Conservation (phyloP, 2,888 invertebrate species). For the Chrysolina oricalcia region DNA sequence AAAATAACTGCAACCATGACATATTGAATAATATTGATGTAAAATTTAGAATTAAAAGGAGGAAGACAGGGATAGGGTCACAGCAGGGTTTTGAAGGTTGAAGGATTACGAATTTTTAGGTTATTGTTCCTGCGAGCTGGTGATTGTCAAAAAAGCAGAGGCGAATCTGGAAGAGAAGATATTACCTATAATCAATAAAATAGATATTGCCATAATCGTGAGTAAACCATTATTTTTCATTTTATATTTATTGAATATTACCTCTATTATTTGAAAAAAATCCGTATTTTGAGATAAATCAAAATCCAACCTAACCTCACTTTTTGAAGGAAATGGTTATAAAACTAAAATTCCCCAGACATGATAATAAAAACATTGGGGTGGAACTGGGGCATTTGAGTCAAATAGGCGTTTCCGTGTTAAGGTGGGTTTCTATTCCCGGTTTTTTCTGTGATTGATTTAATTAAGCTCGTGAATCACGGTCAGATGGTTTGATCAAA, state of each 20-base stretch:
- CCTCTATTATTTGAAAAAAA: not conserved
- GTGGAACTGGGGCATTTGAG: conserved; percentile 14
- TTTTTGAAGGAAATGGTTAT: conserved; percentile 33
- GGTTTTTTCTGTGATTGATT: not conserved
- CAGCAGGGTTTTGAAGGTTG: conserved; percentile 3
- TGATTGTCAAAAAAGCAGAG: conserved; percentile 35
- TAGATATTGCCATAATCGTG: not conserved
- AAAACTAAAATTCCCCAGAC: conserved; percentile 21
- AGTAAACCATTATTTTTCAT: conserved; percentile 5
- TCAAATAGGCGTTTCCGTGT: not conserved
- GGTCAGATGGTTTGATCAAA: too few relatives aligned
- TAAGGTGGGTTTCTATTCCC: not conserved
- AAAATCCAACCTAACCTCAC: conserved; percentile 46
- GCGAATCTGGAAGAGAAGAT: conserved; percentile 34
- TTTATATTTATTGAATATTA: not conserved
- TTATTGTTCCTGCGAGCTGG: conserved; percentile 48
- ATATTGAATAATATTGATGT: conserved; percentile 46
- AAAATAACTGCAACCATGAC: conserved; percentile 47
- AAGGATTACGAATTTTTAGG: conserved; percentile 43
- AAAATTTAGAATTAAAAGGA: conserved; percentile 42
- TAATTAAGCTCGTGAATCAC: too few relatives aligned
- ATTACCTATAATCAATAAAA: not conserved
- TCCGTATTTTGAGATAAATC: conserved; percentile 10
- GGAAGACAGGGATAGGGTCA: conserved; percentile 46
- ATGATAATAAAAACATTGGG: conserved; percentile 3